Evolutionary conservation across 1,140 invertebrate species (phyloP).

Genomic region (Stratiolaelaps scimitus): DNA sequence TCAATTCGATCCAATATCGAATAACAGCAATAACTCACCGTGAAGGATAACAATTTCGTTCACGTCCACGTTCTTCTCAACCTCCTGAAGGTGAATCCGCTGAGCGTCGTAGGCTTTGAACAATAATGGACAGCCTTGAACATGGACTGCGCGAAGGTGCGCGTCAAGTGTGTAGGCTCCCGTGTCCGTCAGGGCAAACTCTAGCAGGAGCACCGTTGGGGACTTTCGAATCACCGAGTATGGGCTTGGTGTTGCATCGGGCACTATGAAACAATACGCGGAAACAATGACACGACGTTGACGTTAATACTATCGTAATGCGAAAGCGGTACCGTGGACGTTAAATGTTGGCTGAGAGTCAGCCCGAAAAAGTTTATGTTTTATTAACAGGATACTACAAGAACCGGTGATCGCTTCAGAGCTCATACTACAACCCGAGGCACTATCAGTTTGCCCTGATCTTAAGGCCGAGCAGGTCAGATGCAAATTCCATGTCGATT

Average conservation of each 20-base stretch:
- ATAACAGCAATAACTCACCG: too few relatives aligned
- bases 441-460: too few relatives aligned
- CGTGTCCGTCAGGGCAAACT: slow-evolving; percentile 24
- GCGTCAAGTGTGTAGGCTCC: slow-evolving; percentile 79
- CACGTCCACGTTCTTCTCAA: slow-evolving; percentile 44
- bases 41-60: slow-evolving; percentile 37
- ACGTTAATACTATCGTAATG: too few relatives aligned
- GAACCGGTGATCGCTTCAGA: too few relatives aligned
- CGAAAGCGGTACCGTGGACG: too few relatives aligned
- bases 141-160: slow-evolving; percentile 65
- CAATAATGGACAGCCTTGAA: slow-evolving; percentile 67
- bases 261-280: neutral
- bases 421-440: too few relatives aligned
- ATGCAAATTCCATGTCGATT: too few relatives aligned
- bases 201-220: neutral
- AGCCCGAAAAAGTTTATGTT: too few relatives aligned
- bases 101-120: slow-evolving; percentile 85
- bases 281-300: neutral
- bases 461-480: too few relatives aligned
- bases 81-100: slow-evolving; percentile 77
- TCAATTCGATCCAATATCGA: too few relatives aligned
- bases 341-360: too few relatives aligned
- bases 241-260: neutral
- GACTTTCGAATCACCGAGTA: slow-evolving; percentile 20
- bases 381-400: too few relatives aligned